phyloP scores from a whole-genome alignment of 1,140 invertebrate species.

The Temnothorax longispinosus region DNA sequence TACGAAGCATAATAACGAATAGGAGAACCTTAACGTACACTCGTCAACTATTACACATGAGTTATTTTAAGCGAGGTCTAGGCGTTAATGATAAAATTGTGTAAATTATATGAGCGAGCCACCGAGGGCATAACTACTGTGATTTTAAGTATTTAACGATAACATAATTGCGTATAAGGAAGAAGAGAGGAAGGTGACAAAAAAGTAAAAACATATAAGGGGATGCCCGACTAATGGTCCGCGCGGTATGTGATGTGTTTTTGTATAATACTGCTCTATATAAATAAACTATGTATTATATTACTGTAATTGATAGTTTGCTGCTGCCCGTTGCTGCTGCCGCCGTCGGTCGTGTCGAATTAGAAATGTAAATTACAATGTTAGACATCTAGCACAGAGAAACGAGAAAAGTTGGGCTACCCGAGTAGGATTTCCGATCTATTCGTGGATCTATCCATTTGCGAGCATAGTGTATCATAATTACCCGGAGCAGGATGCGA shows the following conservation, averaged over 20 bases:
- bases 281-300: conserved; percentile 86
- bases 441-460: conserved; percentile 47
- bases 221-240: conserved; percentile 76
- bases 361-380: conserved; percentile 71
- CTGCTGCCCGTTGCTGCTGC: conserved; percentile 79
- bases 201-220: conserved; percentile 78
- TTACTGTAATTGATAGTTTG: conserved; percentile 82
- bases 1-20: conserved; percentile 54
- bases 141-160: conserved; percentile 87
- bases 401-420: conserved; percentile 69
- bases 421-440: conserved; percentile 77
- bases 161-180: conserved; percentile 80
- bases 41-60: conserved; percentile 78
- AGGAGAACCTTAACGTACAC: conserved; percentile 61
- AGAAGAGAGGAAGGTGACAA: conserved; percentile 72
- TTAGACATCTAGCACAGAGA: conserved; percentile 71
- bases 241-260: conserved; percentile 86
- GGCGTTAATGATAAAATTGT: conserved; percentile 82
- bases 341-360: conserved; percentile 78
- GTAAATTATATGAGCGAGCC: conserved; percentile 84
- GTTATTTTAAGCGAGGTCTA: conserved; percentile 83
- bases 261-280: conserved; percentile 86
- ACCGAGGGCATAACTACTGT: conserved; percentile 86
- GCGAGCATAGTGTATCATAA: conserved; percentile 83
- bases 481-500: conserved; percentile 82